Base-by-base conservation (phyloP, 64 coral and sea anemone species). In the Pocillopora damicornis region DNA sequence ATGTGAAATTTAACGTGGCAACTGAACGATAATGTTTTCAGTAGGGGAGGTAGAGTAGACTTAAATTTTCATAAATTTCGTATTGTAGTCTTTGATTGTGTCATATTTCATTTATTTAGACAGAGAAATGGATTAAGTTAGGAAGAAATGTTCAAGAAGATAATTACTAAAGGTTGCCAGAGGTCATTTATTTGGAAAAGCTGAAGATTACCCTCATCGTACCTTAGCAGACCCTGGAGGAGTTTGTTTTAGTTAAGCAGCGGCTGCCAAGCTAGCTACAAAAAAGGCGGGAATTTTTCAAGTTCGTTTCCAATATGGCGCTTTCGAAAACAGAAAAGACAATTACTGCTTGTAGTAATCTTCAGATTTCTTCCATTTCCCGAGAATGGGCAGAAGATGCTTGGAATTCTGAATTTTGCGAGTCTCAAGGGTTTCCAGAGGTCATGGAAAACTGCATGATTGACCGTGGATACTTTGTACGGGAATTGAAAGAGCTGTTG, bases 391-490 rank as follows among this genome's bases (percentile, higher is more conserved):
- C 90, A 0, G 87, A 95, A 22, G 34, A 90, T 76, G 93, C 89
- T 11, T 98, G 96, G 96, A 64, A 92, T 76, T 80, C 84, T 58
- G 96, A 98, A 79, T 98, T 98, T 91, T 92, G 87, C 73, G 93
- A 92, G 59, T 89, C 60, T 56, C 35, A 82, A 30, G 93, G 89
- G 13, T 23, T 95, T 23, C 96, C 96, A 75, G 96, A 98, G 18
- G 84, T 88, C 10, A 75, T 98, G 45, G 81, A 92, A 90, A 88
- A 82, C 37, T 42, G 62, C 35, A 66, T 83, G 20, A 7, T 67
- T 0, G 80, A 83, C 11, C 58, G 65, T 38, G 68, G 56, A 72
- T 85, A 72, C 56, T 85, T n/a, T 23, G 20, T 85, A 30, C 37
- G 82, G 12, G 89, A 82, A 23, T 37, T 90, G 16, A 72, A 90